Evolutionary conservation across 2,888 invertebrate genomes (phyloP).

Genomic region (Lycophotia porphyrea): DNA sequence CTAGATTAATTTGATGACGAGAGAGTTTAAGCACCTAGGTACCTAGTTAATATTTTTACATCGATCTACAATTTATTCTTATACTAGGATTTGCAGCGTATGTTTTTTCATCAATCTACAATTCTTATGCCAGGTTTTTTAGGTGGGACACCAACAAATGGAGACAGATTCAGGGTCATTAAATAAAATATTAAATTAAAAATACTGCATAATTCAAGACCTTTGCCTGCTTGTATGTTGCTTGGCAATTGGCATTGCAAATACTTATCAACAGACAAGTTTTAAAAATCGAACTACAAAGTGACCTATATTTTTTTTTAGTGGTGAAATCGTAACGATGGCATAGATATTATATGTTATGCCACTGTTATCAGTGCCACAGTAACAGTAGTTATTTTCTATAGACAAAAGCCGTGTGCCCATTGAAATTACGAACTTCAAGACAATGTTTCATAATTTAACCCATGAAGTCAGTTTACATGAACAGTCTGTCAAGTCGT

Average conservation of each 20-base stretch:
- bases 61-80: neutral
- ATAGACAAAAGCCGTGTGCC: neutral
- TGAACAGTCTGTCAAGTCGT: neutral
- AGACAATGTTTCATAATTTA: neutral
- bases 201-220: neutral
- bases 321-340: neutral
- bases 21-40: neutral
- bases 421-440: neutral
- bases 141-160: neutral
- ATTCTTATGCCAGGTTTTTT: neutral
- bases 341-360: neutral
- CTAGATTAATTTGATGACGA: constrained; percentile 22
- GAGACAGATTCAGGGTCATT: neutral
- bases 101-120: neutral
- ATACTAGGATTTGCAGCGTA: neutral
- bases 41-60: neutral
- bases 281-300: neutral
- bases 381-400: neutral
- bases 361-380: neutral
- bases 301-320: neutral
- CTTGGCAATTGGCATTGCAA: no score
- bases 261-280: no score
- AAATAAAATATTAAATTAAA: neutral
- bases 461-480: neutral
- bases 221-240: neutral